Evolutionary conservation across 2,888 invertebrate genomes (phyloP).

Genomic region (Embidobia sp.): DNA sequence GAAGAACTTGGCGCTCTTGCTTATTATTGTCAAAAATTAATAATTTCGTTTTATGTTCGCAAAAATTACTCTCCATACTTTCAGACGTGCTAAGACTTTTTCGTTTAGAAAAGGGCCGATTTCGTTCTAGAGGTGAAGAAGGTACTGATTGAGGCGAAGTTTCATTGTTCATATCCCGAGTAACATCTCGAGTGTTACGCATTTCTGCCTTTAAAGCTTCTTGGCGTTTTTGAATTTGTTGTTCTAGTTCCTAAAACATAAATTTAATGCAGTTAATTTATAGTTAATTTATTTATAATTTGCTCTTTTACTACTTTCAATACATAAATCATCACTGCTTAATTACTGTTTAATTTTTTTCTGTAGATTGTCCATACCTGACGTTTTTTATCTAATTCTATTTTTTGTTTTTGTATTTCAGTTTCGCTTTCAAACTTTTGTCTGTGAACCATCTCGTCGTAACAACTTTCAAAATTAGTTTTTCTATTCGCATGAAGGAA

Average conservation of each 20-base stretch:
- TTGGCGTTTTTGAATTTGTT: constrained; percentile 90
- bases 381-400: constrained; percentile 85
- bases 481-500: constrained; percentile 92
- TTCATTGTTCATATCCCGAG: constrained; percentile 69
- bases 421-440: constrained; percentile 86
- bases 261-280: constrained; percentile 20
- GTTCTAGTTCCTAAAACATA: constrained; percentile 84
- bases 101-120: constrained; percentile 75
- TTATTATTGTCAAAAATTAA: constrained; percentile 76
- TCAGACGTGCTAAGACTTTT: constrained; percentile 83
- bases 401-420: constrained; percentile 84
- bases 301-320: no score
- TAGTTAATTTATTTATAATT: no score
- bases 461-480: constrained; percentile 91
- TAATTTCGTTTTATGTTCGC: constrained; percentile 83
- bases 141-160: constrained; percentile 73
- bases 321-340: no score
- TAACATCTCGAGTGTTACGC: constrained; percentile 81
- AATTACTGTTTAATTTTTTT: background rate
- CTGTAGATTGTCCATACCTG: constrained; percentile 66
- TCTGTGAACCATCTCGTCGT: constrained; percentile 93
- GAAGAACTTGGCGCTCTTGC: constrained; percentile 85
- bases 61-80: constrained; percentile 83
- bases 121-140: constrained; percentile 77
- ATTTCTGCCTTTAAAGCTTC: constrained; percentile 89